Percentiles rank a stretch among this genome's conserved stretches.
phyloP scores from a whole-genome alignment of 2,797 vertebrate genomes.

The Melanotaenia pygmaea region DNA sequence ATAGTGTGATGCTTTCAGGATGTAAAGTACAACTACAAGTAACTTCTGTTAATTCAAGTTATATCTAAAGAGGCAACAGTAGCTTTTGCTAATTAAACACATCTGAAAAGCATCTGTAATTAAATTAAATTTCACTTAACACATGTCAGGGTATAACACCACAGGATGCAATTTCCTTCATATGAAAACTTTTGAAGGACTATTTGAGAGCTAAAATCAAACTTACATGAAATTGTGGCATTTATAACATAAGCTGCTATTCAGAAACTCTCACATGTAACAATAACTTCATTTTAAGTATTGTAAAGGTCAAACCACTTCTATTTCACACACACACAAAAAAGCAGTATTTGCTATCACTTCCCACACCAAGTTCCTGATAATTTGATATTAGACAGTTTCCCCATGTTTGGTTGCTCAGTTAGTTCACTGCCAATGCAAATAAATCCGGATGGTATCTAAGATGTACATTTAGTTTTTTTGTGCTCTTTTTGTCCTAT shows the following conservation, averaged over 20 bases:
- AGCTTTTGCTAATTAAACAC: not conserved
- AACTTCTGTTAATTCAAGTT: not conserved
- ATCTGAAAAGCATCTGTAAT: not conserved
- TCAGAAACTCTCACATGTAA: not conserved
- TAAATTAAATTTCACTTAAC: not conserved
- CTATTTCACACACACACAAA: not conserved
- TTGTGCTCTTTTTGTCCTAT: not conserved
- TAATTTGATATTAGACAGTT: not conserved
- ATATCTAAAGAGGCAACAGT: not conserved
- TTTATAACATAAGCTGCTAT: not conserved
- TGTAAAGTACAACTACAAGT: not conserved
- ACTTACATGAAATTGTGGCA: not conserved
- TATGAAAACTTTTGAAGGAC: not conserved
- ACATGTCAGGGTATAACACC: not conserved
- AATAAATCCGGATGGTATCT: not conserved
- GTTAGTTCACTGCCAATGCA: not conserved
- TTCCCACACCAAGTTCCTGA: constrained; percentile 15
- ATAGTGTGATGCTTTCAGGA: not conserved
- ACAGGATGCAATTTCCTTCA: not conserved
- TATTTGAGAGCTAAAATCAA: not conserved
- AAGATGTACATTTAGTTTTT: not conserved
- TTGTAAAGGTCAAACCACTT: constrained; percentile 6
- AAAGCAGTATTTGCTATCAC: constrained; percentile 4
- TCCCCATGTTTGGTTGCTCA: not conserved
- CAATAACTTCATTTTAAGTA: constrained; percentile 1